These are phyloP conservation scores for Augochlora pura DNA, from an alignment of 1,140 invertebrate genomes.

Conservation along the genomic window DNA sequence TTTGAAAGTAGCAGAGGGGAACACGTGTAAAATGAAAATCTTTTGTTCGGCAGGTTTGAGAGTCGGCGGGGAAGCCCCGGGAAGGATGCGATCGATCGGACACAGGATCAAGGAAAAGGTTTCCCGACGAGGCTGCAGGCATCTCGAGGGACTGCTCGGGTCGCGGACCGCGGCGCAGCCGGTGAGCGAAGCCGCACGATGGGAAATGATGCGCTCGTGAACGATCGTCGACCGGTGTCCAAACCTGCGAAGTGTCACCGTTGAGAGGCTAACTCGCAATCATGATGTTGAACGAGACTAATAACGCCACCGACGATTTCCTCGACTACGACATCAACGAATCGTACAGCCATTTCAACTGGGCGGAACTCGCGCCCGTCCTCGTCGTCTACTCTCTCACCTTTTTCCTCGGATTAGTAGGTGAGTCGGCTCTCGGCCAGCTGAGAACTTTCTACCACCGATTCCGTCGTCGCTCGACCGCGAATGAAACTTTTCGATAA, in stretches of 20 bases:
- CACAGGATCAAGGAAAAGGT: background rate
- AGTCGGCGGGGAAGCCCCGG: too few relatives aligned
- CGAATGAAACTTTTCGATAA: too few relatives aligned
- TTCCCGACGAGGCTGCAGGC: too few relatives aligned
- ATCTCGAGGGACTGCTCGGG: too few relatives aligned
- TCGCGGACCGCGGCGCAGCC: conserved; percentile 1
- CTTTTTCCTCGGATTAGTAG: conserved; percentile 83
- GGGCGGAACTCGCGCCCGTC: conserved; percentile 83
- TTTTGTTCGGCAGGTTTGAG: too few relatives aligned
- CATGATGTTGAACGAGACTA: conserved; percentile 55
- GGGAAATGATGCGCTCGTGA: conserved; percentile 19
- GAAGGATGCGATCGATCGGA: too few relatives aligned
- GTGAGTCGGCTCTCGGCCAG: conserved; percentile 79
- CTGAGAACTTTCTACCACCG: too few relatives aligned
- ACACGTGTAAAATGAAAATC: too few relatives aligned
- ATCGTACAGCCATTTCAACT: conserved; percentile 76
- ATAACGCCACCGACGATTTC: conserved; percentile 58
- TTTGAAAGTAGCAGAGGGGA: too few relatives aligned
- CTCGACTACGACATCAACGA: conserved; percentile 78
- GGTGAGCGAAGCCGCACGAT: background rate
- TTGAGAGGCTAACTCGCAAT: conserved; percentile 31
- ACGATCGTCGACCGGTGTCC: conserved; percentile 3
- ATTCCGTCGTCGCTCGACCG: too few relatives aligned
- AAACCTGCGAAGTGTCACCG: conserved; percentile 15
- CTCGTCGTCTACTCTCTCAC: conserved; percentile 84